phyloP scores from a whole-genome alignment of 2,113 vertebrate genomes.

The Chaetorhynchus papuensis region DNA sequence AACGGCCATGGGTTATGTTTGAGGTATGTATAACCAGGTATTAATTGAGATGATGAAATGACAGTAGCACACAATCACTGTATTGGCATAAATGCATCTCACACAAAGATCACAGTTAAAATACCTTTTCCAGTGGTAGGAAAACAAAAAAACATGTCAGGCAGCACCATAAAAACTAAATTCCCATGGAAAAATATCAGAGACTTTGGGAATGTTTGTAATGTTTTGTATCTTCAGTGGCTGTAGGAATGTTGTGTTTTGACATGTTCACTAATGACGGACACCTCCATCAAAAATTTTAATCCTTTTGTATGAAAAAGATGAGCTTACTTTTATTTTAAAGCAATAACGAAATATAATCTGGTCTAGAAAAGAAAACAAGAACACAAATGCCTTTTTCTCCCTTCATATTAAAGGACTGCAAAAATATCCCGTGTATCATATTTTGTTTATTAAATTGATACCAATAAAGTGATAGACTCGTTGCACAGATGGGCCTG shows the following conservation, averaged over 20 bases:
- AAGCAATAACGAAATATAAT: background rate
- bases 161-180: background rate
- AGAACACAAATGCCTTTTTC: background rate
- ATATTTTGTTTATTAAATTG: conserved; percentile 15
- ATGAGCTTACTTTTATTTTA: background rate
- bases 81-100: background rate
- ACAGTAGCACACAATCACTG: background rate
- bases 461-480: conserved; percentile 5
- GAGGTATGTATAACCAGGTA: background rate
- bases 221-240: background rate
- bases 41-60: background rate
- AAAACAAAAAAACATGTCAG: background rate
- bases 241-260: background rate
- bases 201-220: background rate
- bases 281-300: background rate
- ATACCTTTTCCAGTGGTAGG: background rate
- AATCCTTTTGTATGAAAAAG: background rate
- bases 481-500: conserved; percentile 38
- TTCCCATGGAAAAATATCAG: background rate
- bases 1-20: background rate
- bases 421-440: background rate
- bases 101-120: background rate
- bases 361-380: background rate
- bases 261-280: fast-evolving
- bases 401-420: background rate